Base-by-base conservation (phyloP, 1,140 invertebrate genomes). In the Matsumurasca onukii region DNA sequence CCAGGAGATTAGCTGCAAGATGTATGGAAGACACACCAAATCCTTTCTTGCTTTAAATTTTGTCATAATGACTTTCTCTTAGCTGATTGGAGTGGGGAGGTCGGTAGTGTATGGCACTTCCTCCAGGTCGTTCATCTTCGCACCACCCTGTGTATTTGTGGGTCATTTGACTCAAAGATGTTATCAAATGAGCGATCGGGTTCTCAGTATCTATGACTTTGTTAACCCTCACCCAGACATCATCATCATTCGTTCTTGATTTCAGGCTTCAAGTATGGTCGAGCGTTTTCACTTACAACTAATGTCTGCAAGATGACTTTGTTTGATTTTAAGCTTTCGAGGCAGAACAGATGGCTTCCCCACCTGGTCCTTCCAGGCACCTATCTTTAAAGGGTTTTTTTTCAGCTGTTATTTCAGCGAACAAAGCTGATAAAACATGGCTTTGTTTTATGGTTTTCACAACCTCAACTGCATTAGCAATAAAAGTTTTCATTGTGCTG, bases 361-460 rank as follows among this genome's bases (percentile, higher is more conserved):
- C 67, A 71, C 57, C 67, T 64, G 17, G 70, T 71, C 39, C 62
- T 65, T 13, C 59, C 59, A 15, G 67, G 51, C 27, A 49, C 24
- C 34, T 62, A 52, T 68, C 39, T 63, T 62, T 64, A 25, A 59
- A 70, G 3, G 49, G 24, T 30, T n/a, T 66, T 34, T 66, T 49
- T 12, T 66, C 39, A 13, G 24, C 20, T n/a, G 13, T 25, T 20
- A 65, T 1, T 45, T 45, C 3, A 65, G 24, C 24, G 20, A 66
- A 66, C 2, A 66, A 2, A 1, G 48, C 45, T 27, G 5, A 25
- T 49, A 66, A 51, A 31, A 68, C 2, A 5, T 68, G 55, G 66
- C 55, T 68, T 2, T 52, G 3, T 68, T 61, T 68, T 13, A 68
- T 25, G 13, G 66, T 68, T 61, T 39, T 59, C 1, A 22, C 66